phyloP scores from a whole-genome alignment of 2,797 vertebrate genomes.

The Paratrypauchen microcephalus region DNA sequence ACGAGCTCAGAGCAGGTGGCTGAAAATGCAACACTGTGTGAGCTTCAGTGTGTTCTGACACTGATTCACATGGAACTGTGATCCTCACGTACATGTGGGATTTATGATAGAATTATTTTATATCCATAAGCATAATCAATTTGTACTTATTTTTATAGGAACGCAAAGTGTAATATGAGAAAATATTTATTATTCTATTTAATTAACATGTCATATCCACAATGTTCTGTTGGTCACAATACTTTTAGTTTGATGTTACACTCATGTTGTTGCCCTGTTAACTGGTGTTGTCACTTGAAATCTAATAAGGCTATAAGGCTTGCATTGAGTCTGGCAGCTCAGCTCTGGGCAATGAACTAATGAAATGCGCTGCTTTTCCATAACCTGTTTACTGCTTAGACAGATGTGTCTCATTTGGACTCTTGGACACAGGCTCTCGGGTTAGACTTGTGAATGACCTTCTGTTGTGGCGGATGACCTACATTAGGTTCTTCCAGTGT shows the following conservation, averaged over 20 bases:
- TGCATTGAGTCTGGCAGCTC: conserved; percentile 63
- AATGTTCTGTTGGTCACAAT: conserved; percentile 57
- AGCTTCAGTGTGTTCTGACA: conserved; percentile 29
- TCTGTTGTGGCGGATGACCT: conserved; percentile 74
- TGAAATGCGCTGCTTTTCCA: conserved; percentile 41
- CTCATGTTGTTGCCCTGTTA: conserved; percentile 49
- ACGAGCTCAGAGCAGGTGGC: conserved; percentile 72
- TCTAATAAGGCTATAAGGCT: conserved; percentile 46
- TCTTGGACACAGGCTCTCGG: neutral
- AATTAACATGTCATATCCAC: conserved; percentile 58
- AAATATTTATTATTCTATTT: conserved; percentile 48
- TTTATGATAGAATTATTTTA: conserved; percentile 79
- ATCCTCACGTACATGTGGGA: conserved; percentile 53
- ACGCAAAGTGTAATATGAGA: conserved; percentile 35
- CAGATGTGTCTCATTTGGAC: conserved; percentile 23
- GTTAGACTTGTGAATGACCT: conserved; percentile 54
- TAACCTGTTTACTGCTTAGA: conserved; percentile 34
- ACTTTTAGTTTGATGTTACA: conserved; percentile 48
- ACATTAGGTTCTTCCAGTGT: conserved; percentile 75
- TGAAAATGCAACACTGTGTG: conserved; percentile 42
- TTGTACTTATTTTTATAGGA: conserved; percentile 83
- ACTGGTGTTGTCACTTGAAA: conserved; percentile 48
- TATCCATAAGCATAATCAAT: conserved; percentile 78
- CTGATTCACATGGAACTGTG: conserved; percentile 56
- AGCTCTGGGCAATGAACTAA: conserved; percentile 55